A percentile compares a stretch with the other conserved stretches of the same genome.
These are phyloP conservation scores for Papilio helenus DNA, from an alignment of 1,140 invertebrate genomes.

Conservation along the genomic window DNA sequence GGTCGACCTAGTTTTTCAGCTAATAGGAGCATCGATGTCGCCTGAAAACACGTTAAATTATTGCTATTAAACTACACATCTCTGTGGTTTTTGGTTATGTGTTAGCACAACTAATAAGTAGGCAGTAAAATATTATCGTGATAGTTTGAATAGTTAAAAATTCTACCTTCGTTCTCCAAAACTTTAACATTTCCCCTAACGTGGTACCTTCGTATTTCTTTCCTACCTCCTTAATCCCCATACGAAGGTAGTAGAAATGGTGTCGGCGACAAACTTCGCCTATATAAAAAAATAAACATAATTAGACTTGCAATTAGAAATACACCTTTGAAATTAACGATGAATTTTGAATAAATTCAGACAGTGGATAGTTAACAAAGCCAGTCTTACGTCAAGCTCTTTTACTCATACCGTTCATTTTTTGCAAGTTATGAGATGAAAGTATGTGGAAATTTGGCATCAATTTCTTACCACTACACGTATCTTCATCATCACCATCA, in stretches of 20 bases:
- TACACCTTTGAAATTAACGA: too few relatives aligned
- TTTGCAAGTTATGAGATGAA: neutral
- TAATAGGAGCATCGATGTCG: constrained; percentile 26
- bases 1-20: constrained; percentile 9
- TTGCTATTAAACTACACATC: neutral
- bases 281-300: constrained; percentile 18
- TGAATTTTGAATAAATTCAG: too few relatives aligned
- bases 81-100: neutral
- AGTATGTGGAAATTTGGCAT: neutral
- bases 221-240: constrained; percentile 52
- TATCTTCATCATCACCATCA: constrained; percentile 61
- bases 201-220: constrained; percentile 53
- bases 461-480: constrained; percentile 56
- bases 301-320: neutral
- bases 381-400: too few relatives aligned
- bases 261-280: constrained; percentile 65
- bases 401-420: neutral
- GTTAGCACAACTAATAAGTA: neutral
- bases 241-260: constrained; percentile 58
- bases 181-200: constrained; percentile 54
- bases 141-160: neutral
- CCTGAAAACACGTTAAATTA: constrained; percentile 15
- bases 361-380: too few relatives aligned
- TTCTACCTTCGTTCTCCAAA: constrained; percentile 66
- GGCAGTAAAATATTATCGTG: too few relatives aligned